These are phyloP conservation scores for Clivina fossor DNA, from an alignment of 2,888 invertebrate genomes.

Conservation along the genomic window DNA sequence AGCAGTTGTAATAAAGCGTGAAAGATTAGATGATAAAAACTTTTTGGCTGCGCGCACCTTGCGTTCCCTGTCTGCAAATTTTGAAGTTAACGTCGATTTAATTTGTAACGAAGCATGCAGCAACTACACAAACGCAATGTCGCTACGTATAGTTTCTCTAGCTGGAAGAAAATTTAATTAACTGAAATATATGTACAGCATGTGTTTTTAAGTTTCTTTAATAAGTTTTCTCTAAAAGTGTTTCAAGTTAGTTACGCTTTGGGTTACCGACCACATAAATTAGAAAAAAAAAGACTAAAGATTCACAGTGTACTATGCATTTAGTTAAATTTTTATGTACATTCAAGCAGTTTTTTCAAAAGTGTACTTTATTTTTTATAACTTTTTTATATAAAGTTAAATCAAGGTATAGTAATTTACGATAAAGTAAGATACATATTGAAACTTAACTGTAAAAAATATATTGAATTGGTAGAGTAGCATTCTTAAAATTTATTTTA, in stretches of 20 bases:
- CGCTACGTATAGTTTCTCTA: constrained; percentile 9
- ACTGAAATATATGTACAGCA: constrained; percentile 21
- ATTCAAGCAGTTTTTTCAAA: too few species aligned
- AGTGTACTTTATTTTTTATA: too few species aligned
- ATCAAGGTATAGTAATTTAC: too few species aligned
- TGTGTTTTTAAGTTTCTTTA: constrained; percentile 25
- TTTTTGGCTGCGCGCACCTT: constrained; percentile 3
- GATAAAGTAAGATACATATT: too few species aligned
- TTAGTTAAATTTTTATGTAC: not conserved
- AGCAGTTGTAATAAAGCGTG: too few species aligned
- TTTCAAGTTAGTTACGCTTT: too few species aligned
- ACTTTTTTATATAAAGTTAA: too few species aligned
- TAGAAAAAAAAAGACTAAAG: too few species aligned
- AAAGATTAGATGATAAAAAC: constrained; percentile 2
- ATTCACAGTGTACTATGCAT: constrained; percentile 5
- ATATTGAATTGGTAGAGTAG: too few species aligned
- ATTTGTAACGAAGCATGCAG: constrained; percentile 6
- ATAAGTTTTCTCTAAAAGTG: constrained; percentile 4
- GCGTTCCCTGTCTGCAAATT: not conserved
- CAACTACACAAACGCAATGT: constrained; percentile 1
- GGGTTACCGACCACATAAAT: too few species aligned
- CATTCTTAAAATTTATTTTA: too few species aligned
- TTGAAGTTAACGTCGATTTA: constrained; percentile 7
- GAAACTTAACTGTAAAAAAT: too few species aligned
- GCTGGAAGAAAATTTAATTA: constrained; percentile 20